These are phyloP conservation scores for Galeopterus variegatus DNA, from an alignment of 2,113 vertebrate genomes.

Conservation along the genomic window DNA sequence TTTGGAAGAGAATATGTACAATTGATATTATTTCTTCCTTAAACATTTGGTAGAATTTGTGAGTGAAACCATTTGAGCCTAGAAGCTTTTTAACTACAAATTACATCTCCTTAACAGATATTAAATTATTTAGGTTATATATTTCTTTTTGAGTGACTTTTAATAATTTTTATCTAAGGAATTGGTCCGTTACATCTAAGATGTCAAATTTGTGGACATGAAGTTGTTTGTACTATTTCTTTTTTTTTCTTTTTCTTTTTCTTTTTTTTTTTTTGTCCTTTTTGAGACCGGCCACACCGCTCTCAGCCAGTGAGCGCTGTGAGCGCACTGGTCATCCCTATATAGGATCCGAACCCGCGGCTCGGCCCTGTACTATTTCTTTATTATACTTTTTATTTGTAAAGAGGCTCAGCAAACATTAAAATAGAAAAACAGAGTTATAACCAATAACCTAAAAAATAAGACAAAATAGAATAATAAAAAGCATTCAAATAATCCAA, in stretches of 20 bases:
- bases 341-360: too few relatives aligned
- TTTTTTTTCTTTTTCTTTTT: too few relatives aligned
- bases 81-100: constrained; percentile 17
- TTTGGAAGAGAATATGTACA: neutral
- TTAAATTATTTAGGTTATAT: neutral
- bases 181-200: neutral
- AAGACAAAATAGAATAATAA: constrained; percentile 28
- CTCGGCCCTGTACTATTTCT: too few relatives aligned
- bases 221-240: constrained; percentile 34
- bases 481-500: neutral
- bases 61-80: constrained; percentile 1
- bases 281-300: too few relatives aligned
- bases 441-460: neutral
- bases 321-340: too few relatives aligned
- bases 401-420: neutral
- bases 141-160: constrained; percentile 29
- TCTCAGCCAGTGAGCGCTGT: too few relatives aligned
- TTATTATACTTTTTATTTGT: neutral
- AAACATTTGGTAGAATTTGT: constrained; percentile 37
- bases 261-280: too few relatives aligned
- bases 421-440: constrained; percentile 55
- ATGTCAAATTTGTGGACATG: neutral
- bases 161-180: constrained; percentile 25
- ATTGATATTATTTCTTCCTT: constrained; percentile 47
- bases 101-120: neutral